These are phyloP conservation scores for Horisme vitalbata DNA, from an alignment of 2,888 invertebrate species.

Conservation along the genomic window DNA sequence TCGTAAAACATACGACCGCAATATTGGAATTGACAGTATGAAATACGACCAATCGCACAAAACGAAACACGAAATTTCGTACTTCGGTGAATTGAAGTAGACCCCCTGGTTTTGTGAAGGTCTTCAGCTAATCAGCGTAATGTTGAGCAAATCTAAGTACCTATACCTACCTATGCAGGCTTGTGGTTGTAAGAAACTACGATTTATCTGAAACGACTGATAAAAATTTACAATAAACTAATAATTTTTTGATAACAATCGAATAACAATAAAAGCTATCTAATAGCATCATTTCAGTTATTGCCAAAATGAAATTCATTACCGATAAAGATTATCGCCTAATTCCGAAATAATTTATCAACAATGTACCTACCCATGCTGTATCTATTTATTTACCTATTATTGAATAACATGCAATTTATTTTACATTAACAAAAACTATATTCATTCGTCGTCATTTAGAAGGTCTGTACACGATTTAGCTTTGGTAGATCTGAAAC, in stretches of 20 bases:
- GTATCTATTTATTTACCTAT: neutral
- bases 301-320: slow-evolving; percentile 14
- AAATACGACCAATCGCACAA: no score
- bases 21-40: no score
- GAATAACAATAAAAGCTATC: slow-evolving; percentile 21
- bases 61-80: no score
- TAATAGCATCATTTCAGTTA: slow-evolving; percentile 15
- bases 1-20: no score
- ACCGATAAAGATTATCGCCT: neutral
- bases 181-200: no score
- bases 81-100: no score
- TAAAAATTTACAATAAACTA: slow-evolving; percentile 7
- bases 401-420: slow-evolving; percentile 5
- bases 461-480: slow-evolving; percentile 89
- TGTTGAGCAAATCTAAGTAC: no score
- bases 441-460: slow-evolving; percentile 79
- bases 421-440: neutral
- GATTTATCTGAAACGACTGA: no score
- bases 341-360: neutral
- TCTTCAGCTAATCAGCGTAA: no score
- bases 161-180: no score
- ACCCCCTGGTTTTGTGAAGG: no score
- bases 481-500: slow-evolving; percentile 85
- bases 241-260: slow-evolving; percentile 14
- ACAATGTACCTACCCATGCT: no score